Percentiles rank a stretch among this genome's conserved stretches.
These are phyloP conservation scores for Diarsia mendica DNA, from an alignment of 2,888 invertebrate genomes.

Conservation along the genomic window DNA sequence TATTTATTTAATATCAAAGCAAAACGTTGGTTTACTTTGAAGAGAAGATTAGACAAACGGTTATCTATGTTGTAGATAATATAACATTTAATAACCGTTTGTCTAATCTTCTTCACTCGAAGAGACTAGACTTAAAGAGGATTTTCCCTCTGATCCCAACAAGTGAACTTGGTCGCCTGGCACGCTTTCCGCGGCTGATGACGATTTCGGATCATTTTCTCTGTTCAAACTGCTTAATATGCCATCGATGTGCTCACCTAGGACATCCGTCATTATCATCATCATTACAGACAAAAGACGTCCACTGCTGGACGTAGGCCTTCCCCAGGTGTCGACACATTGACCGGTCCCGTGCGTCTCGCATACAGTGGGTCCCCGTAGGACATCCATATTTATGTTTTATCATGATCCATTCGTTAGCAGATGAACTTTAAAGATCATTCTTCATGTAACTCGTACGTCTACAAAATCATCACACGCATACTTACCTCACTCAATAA, in stretches of 20 bases:
- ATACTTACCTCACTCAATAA: conserved; percentile 82
- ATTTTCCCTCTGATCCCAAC: not conserved
- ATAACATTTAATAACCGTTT: too few relatives aligned
- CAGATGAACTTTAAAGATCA: not conserved
- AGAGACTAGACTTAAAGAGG: not conserved
- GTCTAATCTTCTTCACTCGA: not conserved
- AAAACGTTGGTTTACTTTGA: too few relatives aligned
- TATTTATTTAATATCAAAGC: not conserved
- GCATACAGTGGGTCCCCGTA: too few relatives aligned
- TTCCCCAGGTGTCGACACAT: too few relatives aligned
- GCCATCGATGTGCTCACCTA: not conserved
- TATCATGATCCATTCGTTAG: not conserved
- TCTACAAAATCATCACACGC: not conserved
- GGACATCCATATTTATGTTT: not conserved
- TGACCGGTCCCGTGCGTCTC: too few relatives aligned
- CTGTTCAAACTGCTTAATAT: not conserved
- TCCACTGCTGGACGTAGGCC: too few relatives aligned
- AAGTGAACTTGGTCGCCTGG: not conserved
- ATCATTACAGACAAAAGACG: too few relatives aligned
- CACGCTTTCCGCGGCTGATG: not conserved
- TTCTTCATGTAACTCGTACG: not conserved
- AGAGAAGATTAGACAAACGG: too few relatives aligned
- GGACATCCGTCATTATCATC: too few relatives aligned
- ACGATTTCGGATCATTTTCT: not conserved
- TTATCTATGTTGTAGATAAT: too few relatives aligned